These are phyloP conservation scores for Phataginus tricuspis DNA, from an alignment of 2,797 vertebrate genomes.

Conservation along the genomic window DNA sequence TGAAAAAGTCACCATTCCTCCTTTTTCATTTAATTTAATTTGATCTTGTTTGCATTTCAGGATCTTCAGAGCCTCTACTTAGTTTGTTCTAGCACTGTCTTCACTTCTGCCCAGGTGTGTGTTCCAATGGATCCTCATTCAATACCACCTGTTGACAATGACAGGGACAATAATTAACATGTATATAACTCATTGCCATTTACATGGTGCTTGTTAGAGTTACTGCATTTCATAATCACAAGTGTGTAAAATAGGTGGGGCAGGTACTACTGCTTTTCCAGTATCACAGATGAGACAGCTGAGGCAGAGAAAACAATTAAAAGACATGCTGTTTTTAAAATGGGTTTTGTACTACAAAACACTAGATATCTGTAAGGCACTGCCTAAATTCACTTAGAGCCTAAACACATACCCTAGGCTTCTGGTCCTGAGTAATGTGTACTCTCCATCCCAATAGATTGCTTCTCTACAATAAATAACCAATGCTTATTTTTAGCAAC, in stretches of 20 bases:
- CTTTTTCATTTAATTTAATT: neutral
- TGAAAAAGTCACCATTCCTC: neutral
- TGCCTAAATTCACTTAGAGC: neutral
- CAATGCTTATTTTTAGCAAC: neutral
- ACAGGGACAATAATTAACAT: neutral
- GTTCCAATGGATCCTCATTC: neutral
- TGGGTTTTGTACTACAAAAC: neutral
- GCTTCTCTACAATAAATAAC: neutral
- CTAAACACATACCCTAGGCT: neutral
- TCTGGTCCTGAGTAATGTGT: neutral
- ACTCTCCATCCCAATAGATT: neutral
- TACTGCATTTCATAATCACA: neutral
- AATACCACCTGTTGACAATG: neutral
- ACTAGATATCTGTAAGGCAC: neutral
- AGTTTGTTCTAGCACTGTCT: neutral
- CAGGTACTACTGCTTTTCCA: neutral
- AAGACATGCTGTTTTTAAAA: neutral
- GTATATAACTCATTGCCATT: neutral
- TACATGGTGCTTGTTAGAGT: neutral
- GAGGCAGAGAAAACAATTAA: neutral
- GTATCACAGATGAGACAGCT: neutral
- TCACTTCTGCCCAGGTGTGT: neutral
- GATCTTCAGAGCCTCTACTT: neutral
- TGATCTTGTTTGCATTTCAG: neutral
- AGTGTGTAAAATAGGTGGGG: neutral